phyloP scores from a whole-genome alignment of 2,888 invertebrate species.

The Chymomyza amoena region DNA sequence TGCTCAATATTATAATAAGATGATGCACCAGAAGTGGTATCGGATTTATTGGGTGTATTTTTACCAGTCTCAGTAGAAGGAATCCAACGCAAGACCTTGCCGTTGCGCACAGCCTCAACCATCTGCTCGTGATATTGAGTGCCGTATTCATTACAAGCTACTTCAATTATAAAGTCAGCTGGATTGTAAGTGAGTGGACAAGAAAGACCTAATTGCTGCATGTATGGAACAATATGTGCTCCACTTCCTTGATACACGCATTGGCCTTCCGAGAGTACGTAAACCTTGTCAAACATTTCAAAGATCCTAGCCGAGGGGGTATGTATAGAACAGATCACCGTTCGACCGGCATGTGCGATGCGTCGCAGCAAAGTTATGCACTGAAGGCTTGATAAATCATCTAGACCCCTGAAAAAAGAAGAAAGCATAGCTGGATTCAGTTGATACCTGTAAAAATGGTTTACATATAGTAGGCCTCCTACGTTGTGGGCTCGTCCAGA shows the following conservation, averaged over 20 bases:
- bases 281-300: slow-evolving; percentile 93
- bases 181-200: slow-evolving; percentile 97
- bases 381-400: slow-evolving; percentile 93
- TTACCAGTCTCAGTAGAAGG: slow-evolving; percentile 51
- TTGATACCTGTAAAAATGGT: not conserved
- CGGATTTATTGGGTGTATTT: slow-evolving; percentile 64
- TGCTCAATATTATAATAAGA: slow-evolving; percentile 67
- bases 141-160: slow-evolving; percentile 90
- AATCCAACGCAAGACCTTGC: slow-evolving; percentile 81
- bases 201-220: slow-evolving; percentile 86
- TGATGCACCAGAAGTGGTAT: slow-evolving; percentile 74
- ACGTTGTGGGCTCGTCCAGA: slow-evolving; percentile 98
- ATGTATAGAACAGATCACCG: slow-evolving; percentile 96
- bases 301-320: slow-evolving; percentile 97
- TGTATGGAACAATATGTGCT: slow-evolving; percentile 88
- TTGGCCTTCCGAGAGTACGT: slow-evolving; percentile 91
- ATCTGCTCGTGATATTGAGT: slow-evolving; percentile 83
- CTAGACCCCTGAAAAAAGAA: slow-evolving; percentile 86
- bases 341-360: slow-evolving; percentile 91
- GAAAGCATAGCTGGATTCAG: not conserved
- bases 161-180: slow-evolving; percentile 94
- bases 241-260: slow-evolving; percentile 94
- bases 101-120: slow-evolving; percentile 85
- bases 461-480: slow-evolving; percentile 63
- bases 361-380: slow-evolving; percentile 91